phyloP scores from a whole-genome alignment of 1,140 invertebrate genomes.

The Caenorhabditis latens region DNA sequence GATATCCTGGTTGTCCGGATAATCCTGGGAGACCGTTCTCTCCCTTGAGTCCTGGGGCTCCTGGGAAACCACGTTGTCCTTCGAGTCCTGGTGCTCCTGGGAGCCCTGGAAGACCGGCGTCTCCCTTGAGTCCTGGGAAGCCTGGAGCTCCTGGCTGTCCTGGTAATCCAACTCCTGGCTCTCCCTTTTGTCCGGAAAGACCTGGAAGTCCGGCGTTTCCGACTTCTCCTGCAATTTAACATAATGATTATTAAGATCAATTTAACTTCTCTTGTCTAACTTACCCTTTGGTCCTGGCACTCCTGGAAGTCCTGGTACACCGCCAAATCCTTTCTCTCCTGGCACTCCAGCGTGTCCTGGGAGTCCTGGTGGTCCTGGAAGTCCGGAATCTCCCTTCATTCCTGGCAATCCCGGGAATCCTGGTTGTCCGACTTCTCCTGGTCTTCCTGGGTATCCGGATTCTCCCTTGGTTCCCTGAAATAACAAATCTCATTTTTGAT shows the following conservation, averaged over 20 bases:
- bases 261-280: too few relatives aligned
- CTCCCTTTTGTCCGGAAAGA: constrained; percentile 71
- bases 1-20: constrained; percentile 80
- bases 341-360: constrained; percentile 77
- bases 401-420: constrained; percentile 74
- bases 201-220: constrained; percentile 75
- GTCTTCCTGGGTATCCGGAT: constrained; percentile 73
- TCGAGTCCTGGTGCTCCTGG: constrained; percentile 78
- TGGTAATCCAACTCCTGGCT: constrained; percentile 73
- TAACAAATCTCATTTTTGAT: too few relatives aligned
- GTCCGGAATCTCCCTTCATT: constrained; percentile 77
- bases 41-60: constrained; percentile 70
- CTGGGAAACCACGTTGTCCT: constrained; percentile 77
- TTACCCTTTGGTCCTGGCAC: constrained; percentile 74
- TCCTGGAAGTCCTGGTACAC: constrained; percentile 75
- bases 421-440: constrained; percentile 76
- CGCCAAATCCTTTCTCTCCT: constrained; percentile 75
- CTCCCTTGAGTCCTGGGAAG: constrained; percentile 74
- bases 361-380: constrained; percentile 70
- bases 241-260: too few relatives aligned
- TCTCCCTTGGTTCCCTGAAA: constrained; percentile 76
- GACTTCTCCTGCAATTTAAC: too few relatives aligned
- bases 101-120: constrained; percentile 73
- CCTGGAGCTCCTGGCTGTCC: constrained; percentile 73
- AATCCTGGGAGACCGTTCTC: constrained; percentile 78